Percentiles rank a stretch among this genome's conserved stretches.
phyloP scores from a whole-genome alignment of 2,888 invertebrate species.

The Dascillus cervinus region DNA sequence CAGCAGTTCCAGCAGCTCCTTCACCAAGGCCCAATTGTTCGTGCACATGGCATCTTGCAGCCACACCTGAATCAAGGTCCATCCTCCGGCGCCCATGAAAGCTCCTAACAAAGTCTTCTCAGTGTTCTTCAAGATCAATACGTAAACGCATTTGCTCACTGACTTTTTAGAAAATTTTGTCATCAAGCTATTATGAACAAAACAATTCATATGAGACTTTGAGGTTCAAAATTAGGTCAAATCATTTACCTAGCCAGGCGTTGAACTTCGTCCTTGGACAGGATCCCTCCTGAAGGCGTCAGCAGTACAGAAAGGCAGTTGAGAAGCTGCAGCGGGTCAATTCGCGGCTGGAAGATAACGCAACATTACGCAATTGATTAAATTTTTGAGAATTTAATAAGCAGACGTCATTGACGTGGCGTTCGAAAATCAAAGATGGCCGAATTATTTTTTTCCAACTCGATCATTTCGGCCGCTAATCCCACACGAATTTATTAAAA shows the following conservation, averaged over 20 bases:
- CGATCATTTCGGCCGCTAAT: too few relatives aligned
- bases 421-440: too few relatives aligned
- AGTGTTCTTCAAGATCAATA: slow-evolving; percentile 84
- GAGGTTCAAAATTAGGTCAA: slow-evolving; percentile 1
- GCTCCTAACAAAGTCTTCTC: slow-evolving; percentile 73
- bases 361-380: too few relatives aligned
- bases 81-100: slow-evolving; percentile 88
- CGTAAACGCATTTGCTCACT: slow-evolving; percentile 91
- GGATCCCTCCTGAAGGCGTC: slow-evolving; percentile 78
- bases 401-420: too few relatives aligned
- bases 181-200: slow-evolving; percentile 70
- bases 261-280: slow-evolving; percentile 79
- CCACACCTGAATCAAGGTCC: slow-evolving; percentile 88
- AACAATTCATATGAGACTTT: slow-evolving; percentile 5
- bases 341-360: slow-evolving; percentile 81
- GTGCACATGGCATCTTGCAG: slow-evolving; percentile 76
- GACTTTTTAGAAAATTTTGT: slow-evolving; percentile 91
- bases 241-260: slow-evolving; percentile 71
- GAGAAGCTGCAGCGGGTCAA: slow-evolving; percentile 82
- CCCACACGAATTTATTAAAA: too few relatives aligned
- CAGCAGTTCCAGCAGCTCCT: slow-evolving; percentile 78
- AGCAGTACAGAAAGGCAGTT: slow-evolving; percentile 83
- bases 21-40: slow-evolving; percentile 80
- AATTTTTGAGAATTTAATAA: too few relatives aligned
- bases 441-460: too few relatives aligned